Percentiles rank a stretch among this genome's conserved stretches.
phyloP scores from a whole-genome alignment of 2,113 vertebrate species.

The Ia io region DNA sequence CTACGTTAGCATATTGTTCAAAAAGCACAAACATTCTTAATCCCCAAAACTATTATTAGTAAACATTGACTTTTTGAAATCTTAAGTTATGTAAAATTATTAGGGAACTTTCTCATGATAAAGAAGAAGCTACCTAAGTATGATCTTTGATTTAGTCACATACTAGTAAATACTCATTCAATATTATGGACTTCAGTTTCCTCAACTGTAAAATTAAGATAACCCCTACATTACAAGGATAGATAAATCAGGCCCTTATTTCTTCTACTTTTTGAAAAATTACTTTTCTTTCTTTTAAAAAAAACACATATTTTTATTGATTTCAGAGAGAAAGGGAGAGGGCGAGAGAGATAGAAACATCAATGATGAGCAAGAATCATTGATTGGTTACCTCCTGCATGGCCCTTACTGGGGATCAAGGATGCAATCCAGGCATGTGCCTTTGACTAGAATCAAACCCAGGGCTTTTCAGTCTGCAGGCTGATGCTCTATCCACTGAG shows the following conservation, averaged over 20 bases:
- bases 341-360: too few relatives aligned
- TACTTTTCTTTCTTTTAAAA: too few relatives aligned
- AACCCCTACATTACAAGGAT: neutral
- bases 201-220: neutral
- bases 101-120: neutral
- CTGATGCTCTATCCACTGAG: too few relatives aligned
- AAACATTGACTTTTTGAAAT: neutral
- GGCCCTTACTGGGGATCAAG: too few relatives aligned
- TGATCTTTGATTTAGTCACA: neutral
- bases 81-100: neutral
- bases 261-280: neutral
- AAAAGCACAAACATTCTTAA: neutral
- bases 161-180: neutral
- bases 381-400: too few relatives aligned
- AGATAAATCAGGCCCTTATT: neutral
- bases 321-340: too few relatives aligned
- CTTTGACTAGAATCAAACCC: too few relatives aligned
- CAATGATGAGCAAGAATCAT: too few relatives aligned
- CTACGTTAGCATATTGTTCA: slow-evolving; percentile 23
- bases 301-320: too few relatives aligned
- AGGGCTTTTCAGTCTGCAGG: too few relatives aligned
- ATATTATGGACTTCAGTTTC: neutral
- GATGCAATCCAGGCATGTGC: too few relatives aligned
- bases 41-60: neutral
- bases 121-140: neutral